phyloP scores from a whole-genome alignment of 2,797 vertebrate genomes.

The Megaceryle alcyon region DNA sequence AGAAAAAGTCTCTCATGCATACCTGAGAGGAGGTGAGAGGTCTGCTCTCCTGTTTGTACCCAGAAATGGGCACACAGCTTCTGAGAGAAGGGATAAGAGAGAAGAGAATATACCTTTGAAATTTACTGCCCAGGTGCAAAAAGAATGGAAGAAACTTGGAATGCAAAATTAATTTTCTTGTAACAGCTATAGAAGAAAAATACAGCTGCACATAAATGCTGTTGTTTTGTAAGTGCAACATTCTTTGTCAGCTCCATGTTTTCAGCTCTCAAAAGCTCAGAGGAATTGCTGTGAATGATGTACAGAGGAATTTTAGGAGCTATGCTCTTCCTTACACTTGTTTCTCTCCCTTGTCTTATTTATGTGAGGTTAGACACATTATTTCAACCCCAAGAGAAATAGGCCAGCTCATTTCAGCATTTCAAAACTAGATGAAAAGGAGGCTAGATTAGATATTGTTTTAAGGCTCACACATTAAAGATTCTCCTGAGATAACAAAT shows the following conservation, averaged over 20 bases:
- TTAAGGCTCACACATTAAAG: neutral
- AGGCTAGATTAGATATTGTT: neutral
- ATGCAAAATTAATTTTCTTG: neutral
- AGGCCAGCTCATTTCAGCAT: neutral
- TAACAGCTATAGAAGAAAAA: neutral
- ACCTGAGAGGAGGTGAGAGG: neutral
- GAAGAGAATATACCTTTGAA: neutral
- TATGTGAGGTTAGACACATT: neutral
- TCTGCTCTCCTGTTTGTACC: neutral
- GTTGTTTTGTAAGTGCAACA: neutral
- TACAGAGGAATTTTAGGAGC: neutral
- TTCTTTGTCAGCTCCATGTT: neutral
- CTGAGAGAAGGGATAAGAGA: neutral
- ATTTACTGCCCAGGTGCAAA: neutral
- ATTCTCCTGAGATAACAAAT: slow-evolving; percentile 4
- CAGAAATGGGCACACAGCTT: neutral
- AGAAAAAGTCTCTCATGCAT: neutral
- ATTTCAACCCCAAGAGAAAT: neutral
- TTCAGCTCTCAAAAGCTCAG: neutral
- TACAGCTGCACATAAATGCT: neutral
- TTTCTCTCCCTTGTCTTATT: neutral
- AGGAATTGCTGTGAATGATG: neutral
- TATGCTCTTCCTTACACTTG: neutral
- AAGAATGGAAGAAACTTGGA: neutral
- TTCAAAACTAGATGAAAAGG: slow-evolving; percentile 16